These are phyloP conservation scores for Papilio aristodemus DNA, from an alignment of 1,140 invertebrate genomes.

Conservation along the genomic window DNA sequence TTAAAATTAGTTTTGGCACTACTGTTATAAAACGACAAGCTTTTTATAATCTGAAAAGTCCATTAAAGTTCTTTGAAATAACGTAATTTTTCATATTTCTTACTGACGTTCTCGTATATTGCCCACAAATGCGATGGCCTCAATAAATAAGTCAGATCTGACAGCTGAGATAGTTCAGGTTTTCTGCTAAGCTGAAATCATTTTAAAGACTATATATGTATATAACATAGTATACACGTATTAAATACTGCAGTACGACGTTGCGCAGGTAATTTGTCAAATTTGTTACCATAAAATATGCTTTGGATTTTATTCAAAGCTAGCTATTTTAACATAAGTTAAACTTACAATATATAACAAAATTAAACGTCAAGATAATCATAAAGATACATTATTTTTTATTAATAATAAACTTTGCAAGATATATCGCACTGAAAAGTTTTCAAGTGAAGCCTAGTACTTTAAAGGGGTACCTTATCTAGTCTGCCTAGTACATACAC, in stretches of 20 bases:
- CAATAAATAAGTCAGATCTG: constrained; percentile 21
- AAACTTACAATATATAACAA: too few species aligned
- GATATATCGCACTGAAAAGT: neutral
- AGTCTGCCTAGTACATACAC: constrained; percentile 8
- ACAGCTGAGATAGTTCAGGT: constrained; percentile 13
- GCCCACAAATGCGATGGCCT: constrained; percentile 19
- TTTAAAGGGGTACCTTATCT: constrained; percentile 4
- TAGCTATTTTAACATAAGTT: neutral
- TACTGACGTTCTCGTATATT: constrained; percentile 16
- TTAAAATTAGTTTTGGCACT: too few species aligned
- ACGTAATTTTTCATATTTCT: constrained; percentile 10
- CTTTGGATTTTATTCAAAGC: constrained; percentile 12
- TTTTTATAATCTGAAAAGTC: constrained; percentile 2
- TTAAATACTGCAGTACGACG: constrained; percentile 10
- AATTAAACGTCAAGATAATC: too few species aligned
- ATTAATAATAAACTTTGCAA: too few species aligned
- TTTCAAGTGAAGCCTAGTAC: neutral
- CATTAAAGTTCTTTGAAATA: constrained; percentile 10
- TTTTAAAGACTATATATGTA: neutral
- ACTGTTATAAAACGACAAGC: neutral
- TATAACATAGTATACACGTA: neutral
- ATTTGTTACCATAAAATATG: constrained; percentile 1
- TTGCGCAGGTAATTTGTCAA: constrained; percentile 19
- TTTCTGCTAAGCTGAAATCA: constrained; percentile 14
- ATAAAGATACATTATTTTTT: too few species aligned